phyloP scores from a whole-genome alignment of 2,888 invertebrate species.

The Dioctria linearis region DNA sequence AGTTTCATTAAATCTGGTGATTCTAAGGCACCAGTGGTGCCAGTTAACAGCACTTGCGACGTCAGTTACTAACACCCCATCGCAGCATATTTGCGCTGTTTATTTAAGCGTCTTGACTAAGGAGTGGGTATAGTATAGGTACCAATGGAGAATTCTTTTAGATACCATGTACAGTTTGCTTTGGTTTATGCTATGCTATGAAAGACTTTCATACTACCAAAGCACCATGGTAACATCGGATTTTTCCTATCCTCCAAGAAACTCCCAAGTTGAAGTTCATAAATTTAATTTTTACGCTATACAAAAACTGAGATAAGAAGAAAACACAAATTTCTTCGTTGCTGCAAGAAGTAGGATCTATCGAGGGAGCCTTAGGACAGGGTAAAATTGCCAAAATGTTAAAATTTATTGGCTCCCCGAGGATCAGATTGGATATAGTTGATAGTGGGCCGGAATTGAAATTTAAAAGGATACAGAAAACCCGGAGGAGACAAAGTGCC shows the following conservation, averaged over 20 bases:
- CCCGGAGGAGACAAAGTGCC: background rate
- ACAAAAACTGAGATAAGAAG: constrained; percentile 39
- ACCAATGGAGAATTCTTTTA: too few species aligned
- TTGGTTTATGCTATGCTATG: background rate
- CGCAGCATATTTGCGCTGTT: constrained; percentile 15
- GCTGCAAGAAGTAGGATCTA: constrained; percentile 22
- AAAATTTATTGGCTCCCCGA: constrained; percentile 44
- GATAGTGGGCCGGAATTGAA: constrained; percentile 36
- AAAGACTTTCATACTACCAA: background rate
- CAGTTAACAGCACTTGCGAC: constrained; percentile 41
- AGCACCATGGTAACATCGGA: background rate
- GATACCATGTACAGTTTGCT: too few species aligned
- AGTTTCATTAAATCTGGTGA: constrained; percentile 40
- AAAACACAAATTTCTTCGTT: constrained; percentile 37
- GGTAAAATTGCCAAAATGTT: constrained; percentile 36
- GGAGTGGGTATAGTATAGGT: background rate
- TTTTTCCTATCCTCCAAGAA: background rate
- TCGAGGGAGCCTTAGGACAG: constrained; percentile 8
- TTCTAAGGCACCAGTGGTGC: background rate
- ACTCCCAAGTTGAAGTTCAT: constrained; percentile 43
- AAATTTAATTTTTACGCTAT: constrained; percentile 36
- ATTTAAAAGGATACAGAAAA: constrained; percentile 26
- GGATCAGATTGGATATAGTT: constrained; percentile 48
- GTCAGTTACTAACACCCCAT: constrained; percentile 34
- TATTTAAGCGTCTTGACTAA: background rate